Evolutionary conservation across 1,140 invertebrate genomes (phyloP), one percentile per base, ranked within the genome.

Genomic region (Polypedilum vanderplanki): DNA sequence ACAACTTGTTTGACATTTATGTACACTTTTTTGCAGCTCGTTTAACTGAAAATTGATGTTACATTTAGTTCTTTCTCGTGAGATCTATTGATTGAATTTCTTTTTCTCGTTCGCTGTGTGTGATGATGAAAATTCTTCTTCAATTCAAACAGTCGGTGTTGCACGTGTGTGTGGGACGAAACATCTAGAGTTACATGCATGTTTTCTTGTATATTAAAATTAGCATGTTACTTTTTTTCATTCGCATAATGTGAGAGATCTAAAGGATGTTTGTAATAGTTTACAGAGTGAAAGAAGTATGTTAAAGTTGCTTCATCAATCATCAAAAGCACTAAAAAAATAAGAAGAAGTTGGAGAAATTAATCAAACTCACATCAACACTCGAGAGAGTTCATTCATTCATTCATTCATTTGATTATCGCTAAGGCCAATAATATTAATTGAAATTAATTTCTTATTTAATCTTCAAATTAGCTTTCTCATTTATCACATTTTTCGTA

Each of bases 391-490:
- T 46, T 46, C 15, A n/a, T 57, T n/a, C 12, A 57, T 57, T 46
- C 41, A 10, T 15, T 12, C 46, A 57, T 57, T 57, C n/a, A 57
- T 57, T 57, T n/a, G 12, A 57, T 57, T 57, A 57, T 15, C 46
- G n/a, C n/a, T n/a, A 15, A 57, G 46, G 46, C 46, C 12, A 57
- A n/a, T 57, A 18, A 70, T 70, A 70, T 70, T 70, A 70, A 70
- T 70, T 70, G 65, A 70, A 70, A 70, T 70, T 70, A 70, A 70
- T 70, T 22, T 22, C 17, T 20, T 70, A 70, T 70, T 70, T 70
- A 70, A 70, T 70, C 20, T 70, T 70, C 20, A 70, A 70, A 70
- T 70, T 70, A 70, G 20, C 65, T 70, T 22, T 70, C 65, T 70
- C 65, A 70, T 70, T 70, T 70, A 70, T 70, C 65, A 70, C 65